A percentile compares a stretch with the other conserved stretches of the same genome.
Conservation (phyloP, 2,797 vertebrate genomes). For the Netta rufina region DNA sequence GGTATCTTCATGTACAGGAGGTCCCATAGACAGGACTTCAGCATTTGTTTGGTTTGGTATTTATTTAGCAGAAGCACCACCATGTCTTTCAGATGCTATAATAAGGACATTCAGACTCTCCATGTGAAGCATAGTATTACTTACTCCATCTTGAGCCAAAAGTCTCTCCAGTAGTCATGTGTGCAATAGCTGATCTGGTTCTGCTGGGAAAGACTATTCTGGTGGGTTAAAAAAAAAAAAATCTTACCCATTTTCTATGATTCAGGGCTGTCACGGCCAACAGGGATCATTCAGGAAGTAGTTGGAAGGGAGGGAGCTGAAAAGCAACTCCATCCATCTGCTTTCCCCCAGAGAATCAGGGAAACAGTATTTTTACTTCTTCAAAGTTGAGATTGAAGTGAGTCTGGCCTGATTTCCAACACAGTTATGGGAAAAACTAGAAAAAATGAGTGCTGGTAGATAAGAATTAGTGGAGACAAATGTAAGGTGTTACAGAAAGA, state of each 20-base stretch:
- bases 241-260: fast-evolving
- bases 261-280: background rate
- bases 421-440: background rate
- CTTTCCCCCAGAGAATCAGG: background rate
- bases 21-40: background rate
- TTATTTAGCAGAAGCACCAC: background rate
- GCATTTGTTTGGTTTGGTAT: background rate
- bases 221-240: background rate
- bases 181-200: fast-evolving
- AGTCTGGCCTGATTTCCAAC: background rate
- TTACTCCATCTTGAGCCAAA: background rate
- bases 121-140: background rate
- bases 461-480: background rate
- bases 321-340: background rate
- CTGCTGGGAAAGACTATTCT: background rate
- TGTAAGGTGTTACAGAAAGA: background rate
- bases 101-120: background rate
- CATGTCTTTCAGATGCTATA: background rate
- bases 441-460: background rate
- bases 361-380: background rate
- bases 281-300: background rate
- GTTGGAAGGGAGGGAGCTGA: background rate
- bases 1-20: background rate
- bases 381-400: background rate
- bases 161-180: background rate